Evolutionary conservation across 2,113 vertebrate genomes (phyloP).

Genomic region (Xiphophorus hellerii): DNA sequence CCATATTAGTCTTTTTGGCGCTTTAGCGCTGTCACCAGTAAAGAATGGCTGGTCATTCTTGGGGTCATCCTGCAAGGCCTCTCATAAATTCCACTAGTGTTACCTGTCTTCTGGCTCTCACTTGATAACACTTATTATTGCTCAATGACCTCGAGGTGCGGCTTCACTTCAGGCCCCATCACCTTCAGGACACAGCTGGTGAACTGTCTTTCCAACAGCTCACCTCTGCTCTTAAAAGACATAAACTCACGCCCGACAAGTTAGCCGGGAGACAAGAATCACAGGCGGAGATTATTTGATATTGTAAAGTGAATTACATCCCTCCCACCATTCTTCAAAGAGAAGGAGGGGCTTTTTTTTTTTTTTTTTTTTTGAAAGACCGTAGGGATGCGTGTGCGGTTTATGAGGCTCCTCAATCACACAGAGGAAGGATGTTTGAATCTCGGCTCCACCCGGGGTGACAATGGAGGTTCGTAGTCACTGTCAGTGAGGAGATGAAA

Average conservation of each 20-base stretch:
- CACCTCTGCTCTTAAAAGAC: constrained; percentile 62
- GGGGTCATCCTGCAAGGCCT: constrained; percentile 70
- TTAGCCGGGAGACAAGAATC: constrained; percentile 68
- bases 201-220: constrained; percentile 38
- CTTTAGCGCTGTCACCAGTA: constrained; percentile 62
- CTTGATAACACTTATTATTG: constrained; percentile 76
- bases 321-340: constrained; percentile 37
- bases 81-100: constrained; percentile 70
- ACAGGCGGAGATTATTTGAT: constrained; percentile 71
- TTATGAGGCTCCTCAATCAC: constrained; percentile 76
- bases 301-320: constrained; percentile 72
- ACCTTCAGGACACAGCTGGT: constrained; percentile 43
- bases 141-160: constrained; percentile 66
- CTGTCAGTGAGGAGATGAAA: constrained; percentile 52
- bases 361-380: constrained; percentile 5
- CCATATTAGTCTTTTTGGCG: constrained; percentile 65
- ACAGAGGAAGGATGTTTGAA: constrained; percentile 41
- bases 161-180: constrained; percentile 58
- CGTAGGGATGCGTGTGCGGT: constrained; percentile 51
- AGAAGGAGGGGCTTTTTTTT: constrained; percentile 13
- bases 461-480: constrained; percentile 56
- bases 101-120: constrained; percentile 69
- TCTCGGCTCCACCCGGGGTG: constrained; percentile 46
- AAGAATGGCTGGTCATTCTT: constrained; percentile 60
- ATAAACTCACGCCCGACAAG: constrained; percentile 60